These are phyloP conservation scores for Tetramorium bicarinatum DNA, from an alignment of 2,888 invertebrate species.

Conservation along the genomic window DNA sequence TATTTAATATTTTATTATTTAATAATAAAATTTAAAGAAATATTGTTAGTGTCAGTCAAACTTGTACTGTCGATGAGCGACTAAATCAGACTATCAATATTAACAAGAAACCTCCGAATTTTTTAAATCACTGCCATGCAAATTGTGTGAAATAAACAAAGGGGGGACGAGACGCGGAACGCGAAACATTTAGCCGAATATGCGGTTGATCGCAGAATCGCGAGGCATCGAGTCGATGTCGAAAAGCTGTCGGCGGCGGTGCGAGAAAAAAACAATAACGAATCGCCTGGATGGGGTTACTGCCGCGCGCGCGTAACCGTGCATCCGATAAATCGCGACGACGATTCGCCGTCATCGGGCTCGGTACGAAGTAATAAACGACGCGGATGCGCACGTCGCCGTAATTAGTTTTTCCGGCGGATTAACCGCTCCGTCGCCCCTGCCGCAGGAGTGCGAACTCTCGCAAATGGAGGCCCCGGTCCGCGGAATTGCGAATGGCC, in stretches of 20 bases:
- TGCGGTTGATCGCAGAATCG: slow-evolving; percentile 9
- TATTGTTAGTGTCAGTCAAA: neutral
- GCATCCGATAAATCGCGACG: slow-evolving; percentile 46
- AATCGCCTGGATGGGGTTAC: neutral
- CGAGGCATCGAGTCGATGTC: slow-evolving; percentile 2
- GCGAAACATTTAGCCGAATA: slow-evolving; percentile 12
- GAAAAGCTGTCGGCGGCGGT: slow-evolving; percentile 37
- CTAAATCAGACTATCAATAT: slow-evolving; percentile 6
- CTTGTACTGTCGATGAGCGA: neutral
- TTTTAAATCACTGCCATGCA: slow-evolving; percentile 11
- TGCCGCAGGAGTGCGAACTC: neutral
- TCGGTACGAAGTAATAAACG: slow-evolving; percentile 50
- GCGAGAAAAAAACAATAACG: slow-evolving; percentile 36
- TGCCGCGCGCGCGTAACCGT: slow-evolving; percentile 9
- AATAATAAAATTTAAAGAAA: neutral
- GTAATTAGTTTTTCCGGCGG: slow-evolving; percentile 49
- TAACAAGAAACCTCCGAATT: neutral
- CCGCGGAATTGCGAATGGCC: slow-evolving; percentile 7
- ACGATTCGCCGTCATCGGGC: slow-evolving; percentile 40
- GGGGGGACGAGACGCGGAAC: neutral
- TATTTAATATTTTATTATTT: neutral
- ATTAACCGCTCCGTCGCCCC: slow-evolving; percentile 44
- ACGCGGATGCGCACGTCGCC: slow-evolving; percentile 33
- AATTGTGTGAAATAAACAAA: slow-evolving; percentile 28
- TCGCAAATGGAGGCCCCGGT: neutral